Evolutionary conservation across 2,888 invertebrate species (phyloP).

Genomic region (Epinotia ramella): DNA sequence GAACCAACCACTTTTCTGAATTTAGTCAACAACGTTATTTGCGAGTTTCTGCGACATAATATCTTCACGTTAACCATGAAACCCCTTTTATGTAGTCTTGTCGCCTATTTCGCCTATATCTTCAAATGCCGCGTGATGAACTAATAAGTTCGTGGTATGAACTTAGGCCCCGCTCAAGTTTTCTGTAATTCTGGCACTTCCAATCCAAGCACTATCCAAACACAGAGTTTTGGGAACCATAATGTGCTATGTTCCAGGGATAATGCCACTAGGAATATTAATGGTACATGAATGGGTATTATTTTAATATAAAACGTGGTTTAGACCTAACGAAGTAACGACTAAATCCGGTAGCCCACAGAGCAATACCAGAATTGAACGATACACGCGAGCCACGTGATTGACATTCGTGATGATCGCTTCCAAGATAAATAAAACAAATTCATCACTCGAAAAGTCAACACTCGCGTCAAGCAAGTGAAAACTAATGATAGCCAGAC

Average conservation of each 20-base stretch:
- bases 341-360: background rate
- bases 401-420: constrained; percentile 3
- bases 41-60: too few species aligned
- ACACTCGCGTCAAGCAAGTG: background rate
- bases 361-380: background rate
- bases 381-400: background rate
- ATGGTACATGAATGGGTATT: too few species aligned
- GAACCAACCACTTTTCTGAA: too few species aligned
- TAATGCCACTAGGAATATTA: background rate
- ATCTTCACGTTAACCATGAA: too few species aligned
- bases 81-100: too few species aligned
- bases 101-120: background rate
- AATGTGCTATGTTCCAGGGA: background rate
- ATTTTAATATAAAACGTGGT: background rate
- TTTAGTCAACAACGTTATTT: too few species aligned
- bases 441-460: background rate
- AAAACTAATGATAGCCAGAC: background rate
- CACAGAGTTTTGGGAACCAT: background rate
- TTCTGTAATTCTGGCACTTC: too few species aligned
- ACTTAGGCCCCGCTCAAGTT: too few species aligned
- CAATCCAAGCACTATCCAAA: too few species aligned
- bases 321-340: background rate
- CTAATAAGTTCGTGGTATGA: too few species aligned
- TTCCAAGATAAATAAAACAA: constrained; percentile 14
- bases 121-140: background rate